Percentiles rank a stretch among this genome's conserved stretches.
These are phyloP conservation scores for Sabatieria punctata DNA, from an alignment of 2,888 invertebrate genomes.

Conservation along the genomic window DNA sequence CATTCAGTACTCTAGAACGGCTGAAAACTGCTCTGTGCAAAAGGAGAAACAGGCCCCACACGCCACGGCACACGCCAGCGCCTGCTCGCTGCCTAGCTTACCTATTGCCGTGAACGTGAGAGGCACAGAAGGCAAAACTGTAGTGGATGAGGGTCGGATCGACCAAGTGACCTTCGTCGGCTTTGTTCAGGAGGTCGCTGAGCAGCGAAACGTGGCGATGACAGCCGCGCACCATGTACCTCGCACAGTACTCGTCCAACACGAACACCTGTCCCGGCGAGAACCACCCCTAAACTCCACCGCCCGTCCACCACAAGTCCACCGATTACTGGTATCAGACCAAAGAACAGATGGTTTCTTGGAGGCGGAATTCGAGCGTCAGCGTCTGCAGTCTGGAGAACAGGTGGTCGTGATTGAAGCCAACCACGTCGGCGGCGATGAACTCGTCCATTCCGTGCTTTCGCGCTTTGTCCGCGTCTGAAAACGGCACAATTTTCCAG, in stretches of 20 bases:
- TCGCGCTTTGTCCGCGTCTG: constrained; percentile 79
- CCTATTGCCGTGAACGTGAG: constrained; percentile 97
- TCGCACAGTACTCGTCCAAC: constrained; percentile 89
- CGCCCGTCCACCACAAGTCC: not conserved
- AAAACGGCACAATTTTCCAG: too few species aligned
- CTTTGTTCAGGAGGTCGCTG: constrained; percentile 77
- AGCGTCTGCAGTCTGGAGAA: constrained; percentile 79
- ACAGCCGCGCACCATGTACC: constrained; percentile 80
- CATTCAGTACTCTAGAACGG: too few species aligned
- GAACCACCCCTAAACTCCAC: constrained; percentile 71
- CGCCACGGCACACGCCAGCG: too few species aligned
- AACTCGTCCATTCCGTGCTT: constrained; percentile 99
- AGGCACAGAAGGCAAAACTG: constrained; percentile 97
- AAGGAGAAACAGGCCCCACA: too few species aligned
- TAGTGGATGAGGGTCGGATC: constrained; percentile 97
- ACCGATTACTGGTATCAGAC: constrained; percentile 40
- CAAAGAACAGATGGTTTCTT: constrained; percentile 94
- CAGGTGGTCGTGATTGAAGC: constrained; percentile 79
- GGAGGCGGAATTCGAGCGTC: constrained; percentile 81
- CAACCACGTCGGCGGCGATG: constrained; percentile 95
- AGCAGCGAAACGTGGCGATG: constrained; percentile 90
- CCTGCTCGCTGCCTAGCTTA: too few species aligned
- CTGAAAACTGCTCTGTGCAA: too few species aligned
- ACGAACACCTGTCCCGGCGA: constrained; percentile 98
- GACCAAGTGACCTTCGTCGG: constrained; percentile 81